Conservation (phyloP, 2,797 vertebrate genomes). For the Carcharodon carcharias region DNA sequence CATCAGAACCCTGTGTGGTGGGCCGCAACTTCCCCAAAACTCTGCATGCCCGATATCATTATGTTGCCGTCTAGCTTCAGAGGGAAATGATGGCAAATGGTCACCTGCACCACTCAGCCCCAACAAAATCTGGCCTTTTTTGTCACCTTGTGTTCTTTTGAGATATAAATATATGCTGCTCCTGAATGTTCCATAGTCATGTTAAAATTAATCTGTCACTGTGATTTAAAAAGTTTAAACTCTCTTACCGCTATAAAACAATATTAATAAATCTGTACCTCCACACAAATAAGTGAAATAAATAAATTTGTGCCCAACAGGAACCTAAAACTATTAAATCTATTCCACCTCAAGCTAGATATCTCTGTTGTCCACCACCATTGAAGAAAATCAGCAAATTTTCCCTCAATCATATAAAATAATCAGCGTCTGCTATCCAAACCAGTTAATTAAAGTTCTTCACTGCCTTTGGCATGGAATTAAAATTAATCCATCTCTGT, state of each 20-base stretch:
- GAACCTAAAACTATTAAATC: not conserved
- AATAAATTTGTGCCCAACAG: not conserved
- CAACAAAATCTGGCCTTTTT: too few relatives aligned
- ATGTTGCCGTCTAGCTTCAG: too few relatives aligned
- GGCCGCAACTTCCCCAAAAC: too few relatives aligned
- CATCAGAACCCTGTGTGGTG: too few relatives aligned
- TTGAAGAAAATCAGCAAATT: not conserved
- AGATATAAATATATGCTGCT: not conserved
- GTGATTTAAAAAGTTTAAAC: not conserved
- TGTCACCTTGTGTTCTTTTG: not conserved
- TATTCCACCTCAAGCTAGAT: too few relatives aligned
- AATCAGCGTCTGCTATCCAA: not conserved
- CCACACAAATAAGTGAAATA: not conserved
- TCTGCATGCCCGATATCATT: too few relatives aligned
- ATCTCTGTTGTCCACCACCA: not conserved
- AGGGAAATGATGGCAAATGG: too few relatives aligned
- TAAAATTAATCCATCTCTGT: not conserved
- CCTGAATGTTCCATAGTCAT: not conserved
- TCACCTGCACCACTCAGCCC: too few relatives aligned
- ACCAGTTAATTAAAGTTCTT: constrained; percentile 3
- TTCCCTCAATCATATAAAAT: not conserved
- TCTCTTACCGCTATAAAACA: too few relatives aligned
- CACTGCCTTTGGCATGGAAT: not conserved
- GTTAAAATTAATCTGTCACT: not conserved
- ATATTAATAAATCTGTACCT: not conserved